A percentile compares a stretch with the other conserved stretches of the same genome.
Evolutionary conservation across 2,888 invertebrate species (phyloP).

Genomic region (Nezara viridula): DNA sequence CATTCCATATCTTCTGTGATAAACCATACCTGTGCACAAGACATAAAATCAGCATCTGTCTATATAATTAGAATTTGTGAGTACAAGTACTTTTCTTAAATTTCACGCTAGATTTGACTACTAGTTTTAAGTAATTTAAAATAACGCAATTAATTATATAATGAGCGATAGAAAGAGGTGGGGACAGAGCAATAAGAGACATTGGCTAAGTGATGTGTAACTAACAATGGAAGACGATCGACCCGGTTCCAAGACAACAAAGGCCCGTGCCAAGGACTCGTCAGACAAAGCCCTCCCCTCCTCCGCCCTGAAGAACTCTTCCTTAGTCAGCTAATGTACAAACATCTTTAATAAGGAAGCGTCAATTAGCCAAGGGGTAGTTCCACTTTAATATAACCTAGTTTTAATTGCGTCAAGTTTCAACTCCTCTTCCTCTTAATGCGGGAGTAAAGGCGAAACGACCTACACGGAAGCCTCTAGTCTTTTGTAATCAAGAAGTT

Average conservation of each 20-base stretch:
- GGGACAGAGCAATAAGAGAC: not conserved
- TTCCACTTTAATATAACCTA: not conserved
- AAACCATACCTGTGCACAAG: too few species aligned
- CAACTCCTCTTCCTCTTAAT: not conserved
- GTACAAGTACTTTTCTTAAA: too few species aligned
- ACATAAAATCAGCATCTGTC: too few species aligned
- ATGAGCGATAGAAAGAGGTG: not conserved
- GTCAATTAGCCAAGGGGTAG: not conserved
- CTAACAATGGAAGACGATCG: not conserved
- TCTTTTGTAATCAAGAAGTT: too few species aligned
- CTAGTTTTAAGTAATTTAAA: too few species aligned
- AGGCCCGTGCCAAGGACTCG: not conserved
- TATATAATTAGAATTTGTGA: too few species aligned
- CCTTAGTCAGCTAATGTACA: slow-evolving; percentile 17
- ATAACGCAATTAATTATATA: too few species aligned
- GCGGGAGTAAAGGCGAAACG: not conserved
- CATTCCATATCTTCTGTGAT: too few species aligned
- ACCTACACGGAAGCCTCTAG: not conserved
- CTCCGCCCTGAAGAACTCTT: not conserved
- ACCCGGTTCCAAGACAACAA: not conserved
- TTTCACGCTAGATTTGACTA: too few species aligned
- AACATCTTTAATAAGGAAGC: slow-evolving; percentile 19
- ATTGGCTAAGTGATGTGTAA: not conserved
- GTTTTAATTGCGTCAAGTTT: not conserved
- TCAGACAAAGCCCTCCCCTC: not conserved